These are phyloP conservation scores for Hippocampus barbouri DNA, from an alignment of 2,113 vertebrate species.

Conservation along the genomic window DNA sequence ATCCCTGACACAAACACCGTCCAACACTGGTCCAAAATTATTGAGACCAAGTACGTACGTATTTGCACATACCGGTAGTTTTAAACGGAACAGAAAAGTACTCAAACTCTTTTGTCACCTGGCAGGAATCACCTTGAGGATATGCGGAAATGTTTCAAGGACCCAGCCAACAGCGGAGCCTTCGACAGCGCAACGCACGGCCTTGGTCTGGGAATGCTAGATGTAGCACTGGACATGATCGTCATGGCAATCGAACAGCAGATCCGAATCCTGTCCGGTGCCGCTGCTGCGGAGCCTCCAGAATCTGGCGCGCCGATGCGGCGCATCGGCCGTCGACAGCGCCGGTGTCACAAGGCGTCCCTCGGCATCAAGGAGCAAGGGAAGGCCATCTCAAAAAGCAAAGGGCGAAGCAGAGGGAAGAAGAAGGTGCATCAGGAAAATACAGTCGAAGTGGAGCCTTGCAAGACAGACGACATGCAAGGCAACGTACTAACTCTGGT, in stretches of 20 bases:
- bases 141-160: conserved; percentile 72
- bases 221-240: conserved; percentile 71
- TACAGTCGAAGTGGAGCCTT: conserved; percentile 19
- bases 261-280: conserved; percentile 73
- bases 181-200: conserved; percentile 74
- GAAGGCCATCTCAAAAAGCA: conserved; percentile 53
- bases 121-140: conserved; percentile 74
- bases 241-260: conserved; percentile 71
- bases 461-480: conserved; percentile 53
- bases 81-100: background rate
- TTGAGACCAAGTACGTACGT: conserved; percentile 71
- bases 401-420: conserved; percentile 49
- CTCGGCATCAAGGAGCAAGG: conserved; percentile 39
- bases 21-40: conserved; percentile 81
- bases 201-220: conserved; percentile 73
- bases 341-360: conserved; percentile 46
- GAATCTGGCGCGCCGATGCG: conserved; percentile 48
- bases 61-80: background rate
- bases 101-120: background rate
- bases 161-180: conserved; percentile 62
- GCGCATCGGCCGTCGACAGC: conserved; percentile 67
- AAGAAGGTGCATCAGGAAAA: conserved; percentile 45
- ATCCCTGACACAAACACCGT: conserved; percentile 74
- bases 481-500: conserved; percentile 71
- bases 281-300: conserved; percentile 59